Evolutionary conservation across 2,888 invertebrate species (phyloP).

Genomic region (Pristionchus mayeri): DNA sequence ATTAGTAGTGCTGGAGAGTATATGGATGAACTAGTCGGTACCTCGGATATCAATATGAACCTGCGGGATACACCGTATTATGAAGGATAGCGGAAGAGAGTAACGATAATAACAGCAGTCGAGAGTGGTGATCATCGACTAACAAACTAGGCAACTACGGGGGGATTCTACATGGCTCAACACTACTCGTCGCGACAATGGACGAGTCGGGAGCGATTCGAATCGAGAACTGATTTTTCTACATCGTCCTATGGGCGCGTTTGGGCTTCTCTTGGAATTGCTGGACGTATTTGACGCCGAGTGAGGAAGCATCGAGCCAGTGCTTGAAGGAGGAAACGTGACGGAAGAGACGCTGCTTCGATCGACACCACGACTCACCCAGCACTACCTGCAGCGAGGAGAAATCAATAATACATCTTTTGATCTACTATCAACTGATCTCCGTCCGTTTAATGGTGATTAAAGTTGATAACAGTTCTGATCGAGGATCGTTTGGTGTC

Average conservation of each 20-base stretch:
- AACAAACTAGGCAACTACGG: constrained; percentile 22
- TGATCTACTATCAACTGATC: too few relatives aligned
- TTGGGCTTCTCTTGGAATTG: constrained; percentile 60
- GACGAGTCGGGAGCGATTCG: neutral
- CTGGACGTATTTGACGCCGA: constrained; percentile 69
- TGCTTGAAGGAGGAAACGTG: constrained; percentile 70
- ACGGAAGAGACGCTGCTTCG: constrained; percentile 67
- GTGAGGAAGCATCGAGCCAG: constrained; percentile 68
- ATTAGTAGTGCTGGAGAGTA: neutral
- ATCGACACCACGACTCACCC: constrained; percentile 62
- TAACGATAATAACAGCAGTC: neutral
- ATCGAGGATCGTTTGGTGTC: too few relatives aligned
- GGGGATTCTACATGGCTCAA: neutral
- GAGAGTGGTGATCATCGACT: neutral
- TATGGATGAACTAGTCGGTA: constrained; percentile 32
- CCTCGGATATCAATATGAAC: constrained; percentile 33
- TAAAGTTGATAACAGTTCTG: too few relatives aligned
- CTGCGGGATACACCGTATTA: constrained; percentile 45
- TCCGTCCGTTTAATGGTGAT: too few relatives aligned
- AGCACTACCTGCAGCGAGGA: constrained; percentile 50
- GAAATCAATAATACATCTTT: neutral
- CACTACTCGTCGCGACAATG: neutral
- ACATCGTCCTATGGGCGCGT: neutral
- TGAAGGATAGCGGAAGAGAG: neutral
- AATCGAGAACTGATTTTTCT: too few relatives aligned